phyloP scores from a whole-genome alignment of 2,888 invertebrate genomes.

The Amblyjoppa proteus region DNA sequence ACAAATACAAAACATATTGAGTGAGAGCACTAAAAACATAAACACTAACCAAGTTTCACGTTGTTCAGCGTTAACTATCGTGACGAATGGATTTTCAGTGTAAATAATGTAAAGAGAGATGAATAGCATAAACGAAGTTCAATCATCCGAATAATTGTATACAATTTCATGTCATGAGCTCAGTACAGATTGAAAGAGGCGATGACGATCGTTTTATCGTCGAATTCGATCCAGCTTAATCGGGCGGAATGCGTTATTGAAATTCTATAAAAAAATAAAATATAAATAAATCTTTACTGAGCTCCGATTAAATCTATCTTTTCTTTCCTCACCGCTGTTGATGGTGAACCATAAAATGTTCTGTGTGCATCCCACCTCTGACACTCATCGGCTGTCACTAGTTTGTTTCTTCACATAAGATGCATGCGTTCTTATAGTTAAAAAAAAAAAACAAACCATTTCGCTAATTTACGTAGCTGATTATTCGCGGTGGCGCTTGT shows the following conservation, averaged over 20 bases:
- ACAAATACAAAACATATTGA: slow-evolving; percentile 46
- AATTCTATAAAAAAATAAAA: slow-evolving; percentile 8
- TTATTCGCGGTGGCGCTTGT: slow-evolving; percentile 6
- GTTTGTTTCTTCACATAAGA: slow-evolving; percentile 1
- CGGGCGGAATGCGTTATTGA: not conserved
- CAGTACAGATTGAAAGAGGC: slow-evolving; percentile 70
- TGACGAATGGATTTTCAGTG: slow-evolving; percentile 78
- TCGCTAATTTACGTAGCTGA: not conserved
- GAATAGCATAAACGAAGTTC: slow-evolving; percentile 82
- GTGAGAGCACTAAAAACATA: slow-evolving; percentile 59
- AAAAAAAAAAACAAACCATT: not conserved
- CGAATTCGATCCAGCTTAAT: not conserved
- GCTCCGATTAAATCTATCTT: slow-evolving; percentile 68
- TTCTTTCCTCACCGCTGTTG: slow-evolving; percentile 71
- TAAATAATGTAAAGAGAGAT: slow-evolving; percentile 83
- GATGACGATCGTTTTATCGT: slow-evolving; percentile 45
- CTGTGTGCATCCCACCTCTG: slow-evolving; percentile 30
- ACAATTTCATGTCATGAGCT: slow-evolving; percentile 79
- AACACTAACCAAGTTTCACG: slow-evolving; percentile 60
- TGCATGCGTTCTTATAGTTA: slow-evolving; percentile 2
- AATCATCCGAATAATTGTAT: slow-evolving; percentile 80
- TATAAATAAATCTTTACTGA: slow-evolving; percentile 74
- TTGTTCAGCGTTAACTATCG: slow-evolving; percentile 72
- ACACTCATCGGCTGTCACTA: slow-evolving; percentile 32
- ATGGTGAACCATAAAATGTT: slow-evolving; percentile 27